These are phyloP conservation scores for Epizoanthus scotinus DNA, from an alignment of 92 coral and sea anemone species.

Conservation along the genomic window DNA sequence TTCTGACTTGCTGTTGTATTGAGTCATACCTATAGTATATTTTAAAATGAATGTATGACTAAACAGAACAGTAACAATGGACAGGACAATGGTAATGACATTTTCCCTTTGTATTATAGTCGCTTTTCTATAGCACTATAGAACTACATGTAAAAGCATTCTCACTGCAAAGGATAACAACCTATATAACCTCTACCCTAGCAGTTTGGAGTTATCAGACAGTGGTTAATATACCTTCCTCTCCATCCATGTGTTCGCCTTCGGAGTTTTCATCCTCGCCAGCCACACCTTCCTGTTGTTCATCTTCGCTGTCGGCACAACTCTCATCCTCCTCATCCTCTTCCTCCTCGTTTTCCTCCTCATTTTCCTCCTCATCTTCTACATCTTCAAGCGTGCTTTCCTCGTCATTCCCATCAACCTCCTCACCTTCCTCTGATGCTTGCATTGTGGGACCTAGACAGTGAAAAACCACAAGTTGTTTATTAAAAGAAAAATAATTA, in stretches of 20 bases:
- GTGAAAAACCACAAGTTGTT: neutral
- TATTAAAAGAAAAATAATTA: too few relatives aligned
- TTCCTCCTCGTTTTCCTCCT: constrained; percentile 40
- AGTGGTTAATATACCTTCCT: constrained; percentile 11
- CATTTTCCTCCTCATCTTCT: constrained; percentile 51
- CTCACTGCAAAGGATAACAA: too few relatives aligned
- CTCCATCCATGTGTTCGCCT: constrained; percentile 17
- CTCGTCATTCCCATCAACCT: constrained; percentile 65
- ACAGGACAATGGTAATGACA: too few relatives aligned
- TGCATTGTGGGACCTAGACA: constrained; percentile 69
- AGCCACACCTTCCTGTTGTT: constrained; percentile 27
- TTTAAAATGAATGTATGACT: too few relatives aligned
- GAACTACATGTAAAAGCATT: too few relatives aligned
- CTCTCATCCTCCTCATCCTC: constrained; percentile 71
- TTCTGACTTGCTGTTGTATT: too few relatives aligned
- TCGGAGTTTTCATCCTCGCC: constrained; percentile 49
- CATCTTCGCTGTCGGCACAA: constrained; percentile 63
- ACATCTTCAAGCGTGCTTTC: constrained; percentile 64
- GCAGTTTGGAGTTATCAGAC: too few relatives aligned
- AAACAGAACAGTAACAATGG: too few relatives aligned
- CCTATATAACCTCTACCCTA: too few relatives aligned
- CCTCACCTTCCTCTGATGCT: constrained; percentile 87
- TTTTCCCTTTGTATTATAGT: too few relatives aligned
- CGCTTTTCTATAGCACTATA: too few relatives aligned
- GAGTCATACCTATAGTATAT: too few relatives aligned